These are phyloP conservation scores for Psephotus haematonotus DNA, from an alignment of 2,113 vertebrate species.

Conservation along the genomic window DNA sequence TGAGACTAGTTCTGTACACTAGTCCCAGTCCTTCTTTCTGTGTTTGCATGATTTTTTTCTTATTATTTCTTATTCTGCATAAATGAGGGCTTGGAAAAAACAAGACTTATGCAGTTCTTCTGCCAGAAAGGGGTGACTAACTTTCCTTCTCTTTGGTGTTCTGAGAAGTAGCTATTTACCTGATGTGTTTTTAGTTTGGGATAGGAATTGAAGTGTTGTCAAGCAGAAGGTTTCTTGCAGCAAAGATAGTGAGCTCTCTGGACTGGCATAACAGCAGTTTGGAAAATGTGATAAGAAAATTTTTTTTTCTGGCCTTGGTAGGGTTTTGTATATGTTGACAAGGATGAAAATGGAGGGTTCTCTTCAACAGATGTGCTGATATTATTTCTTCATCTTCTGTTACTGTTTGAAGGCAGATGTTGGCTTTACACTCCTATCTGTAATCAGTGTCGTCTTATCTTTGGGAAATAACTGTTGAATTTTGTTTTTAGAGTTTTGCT, in stretches of 20 bases:
- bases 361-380: neutral
- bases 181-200: neutral
- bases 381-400: neutral
- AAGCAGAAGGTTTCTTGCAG: neutral
- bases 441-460: neutral
- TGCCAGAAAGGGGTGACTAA: neutral
- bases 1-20: neutral
- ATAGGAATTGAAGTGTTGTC: neutral
- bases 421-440: neutral
- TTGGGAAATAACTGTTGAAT: neutral
- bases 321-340: neutral
- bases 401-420: neutral
- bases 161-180: neutral
- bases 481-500: conserved; percentile 82
- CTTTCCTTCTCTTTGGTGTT: neutral
- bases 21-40: neutral
- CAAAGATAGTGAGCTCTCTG: neutral
- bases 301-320: neutral
- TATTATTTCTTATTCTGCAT: neutral
- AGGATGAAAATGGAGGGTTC: neutral
- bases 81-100: neutral
- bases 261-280: neutral
- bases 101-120: neutral
- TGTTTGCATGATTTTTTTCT: neutral
- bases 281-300: neutral